These are phyloP conservation scores for Cetoscarus ocellatus DNA, from an alignment of 2,797 vertebrate species.

Conservation along the genomic window DNA sequence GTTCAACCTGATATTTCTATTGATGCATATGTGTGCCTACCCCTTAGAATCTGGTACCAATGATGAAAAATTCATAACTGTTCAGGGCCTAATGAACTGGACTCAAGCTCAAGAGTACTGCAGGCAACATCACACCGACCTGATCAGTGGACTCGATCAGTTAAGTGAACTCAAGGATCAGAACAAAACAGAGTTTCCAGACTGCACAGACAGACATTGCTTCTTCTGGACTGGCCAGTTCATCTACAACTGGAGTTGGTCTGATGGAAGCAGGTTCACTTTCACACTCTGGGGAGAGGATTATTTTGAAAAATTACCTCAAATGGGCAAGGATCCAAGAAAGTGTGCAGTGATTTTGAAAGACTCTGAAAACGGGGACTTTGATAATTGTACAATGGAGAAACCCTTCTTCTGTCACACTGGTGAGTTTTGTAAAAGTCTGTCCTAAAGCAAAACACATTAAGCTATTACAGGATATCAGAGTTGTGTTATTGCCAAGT, in stretches of 20 bases:
- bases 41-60: accelerated
- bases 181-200: accelerated
- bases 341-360: not conserved
- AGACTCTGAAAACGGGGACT: not conserved
- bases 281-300: slow-evolving; percentile 16
- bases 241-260: slow-evolving; percentile 37
- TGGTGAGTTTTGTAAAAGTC: not conserved
- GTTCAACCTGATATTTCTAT: not conserved
- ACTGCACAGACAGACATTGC: no score
- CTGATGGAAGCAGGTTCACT: slow-evolving; percentile 13
- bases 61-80: accelerated
- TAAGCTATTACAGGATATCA: no score
- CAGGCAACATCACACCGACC: slow-evolving; percentile 15
- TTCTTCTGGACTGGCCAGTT: slow-evolving; percentile 25
- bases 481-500: no score
- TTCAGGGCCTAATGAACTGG: accelerated
- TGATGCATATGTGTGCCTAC: not conserved
- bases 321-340: accelerated
- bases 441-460: no score
- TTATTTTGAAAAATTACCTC: no score
- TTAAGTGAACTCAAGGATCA: accelerated
- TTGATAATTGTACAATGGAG: not conserved
- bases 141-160: slow-evolving; percentile 24
- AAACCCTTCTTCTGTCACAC: slow-evolving; percentile 1
- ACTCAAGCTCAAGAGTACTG: not conserved